Conservation (phyloP, 2,113 vertebrate species). For the Mesocricetus auratus region DNA sequence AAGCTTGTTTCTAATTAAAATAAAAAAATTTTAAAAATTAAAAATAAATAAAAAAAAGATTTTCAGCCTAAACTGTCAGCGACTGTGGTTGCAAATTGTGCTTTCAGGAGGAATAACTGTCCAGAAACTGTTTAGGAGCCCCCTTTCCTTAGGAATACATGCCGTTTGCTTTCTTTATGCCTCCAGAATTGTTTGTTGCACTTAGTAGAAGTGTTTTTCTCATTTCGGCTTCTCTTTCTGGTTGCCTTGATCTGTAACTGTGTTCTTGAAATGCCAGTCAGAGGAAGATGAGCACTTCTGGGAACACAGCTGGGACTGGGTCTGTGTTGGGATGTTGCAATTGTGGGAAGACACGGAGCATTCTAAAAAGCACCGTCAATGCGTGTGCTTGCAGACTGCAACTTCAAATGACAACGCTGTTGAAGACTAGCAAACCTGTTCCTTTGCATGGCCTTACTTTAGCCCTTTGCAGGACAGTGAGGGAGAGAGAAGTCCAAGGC, state of each 20-base stretch:
- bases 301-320: slow-evolving; percentile 26
- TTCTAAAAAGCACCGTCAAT: slow-evolving; percentile 45
- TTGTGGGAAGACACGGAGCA: slow-evolving; percentile 10
- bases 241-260: slow-evolving; percentile 34
- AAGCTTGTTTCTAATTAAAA: too few relatives aligned
- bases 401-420: slow-evolving; percentile 56
- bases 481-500: not conserved
- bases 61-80: slow-evolving; percentile 22
- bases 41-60: too few relatives aligned
- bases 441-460: slow-evolving; percentile 31
- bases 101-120: slow-evolving; percentile 65
- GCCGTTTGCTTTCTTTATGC: slow-evolving; percentile 50
- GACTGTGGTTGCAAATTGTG: slow-evolving; percentile 19
- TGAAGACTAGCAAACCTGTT: slow-evolving; percentile 6
- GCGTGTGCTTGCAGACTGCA: slow-evolving; percentile 44
- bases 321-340: slow-evolving; percentile 19
- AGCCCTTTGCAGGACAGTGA: not conserved
- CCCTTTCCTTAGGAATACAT: slow-evolving; percentile 24
- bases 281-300: slow-evolving; percentile 53
- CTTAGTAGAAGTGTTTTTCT: slow-evolving; percentile 58
- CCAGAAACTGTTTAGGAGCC: slow-evolving; percentile 43
- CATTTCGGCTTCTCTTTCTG: slow-evolving; percentile 62
- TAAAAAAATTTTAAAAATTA: too few relatives aligned
- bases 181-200: slow-evolving; percentile 64
- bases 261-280: slow-evolving; percentile 70